Conservation (phyloP, 2,888 invertebrate species). For the Trichopoda pennipes region DNA sequence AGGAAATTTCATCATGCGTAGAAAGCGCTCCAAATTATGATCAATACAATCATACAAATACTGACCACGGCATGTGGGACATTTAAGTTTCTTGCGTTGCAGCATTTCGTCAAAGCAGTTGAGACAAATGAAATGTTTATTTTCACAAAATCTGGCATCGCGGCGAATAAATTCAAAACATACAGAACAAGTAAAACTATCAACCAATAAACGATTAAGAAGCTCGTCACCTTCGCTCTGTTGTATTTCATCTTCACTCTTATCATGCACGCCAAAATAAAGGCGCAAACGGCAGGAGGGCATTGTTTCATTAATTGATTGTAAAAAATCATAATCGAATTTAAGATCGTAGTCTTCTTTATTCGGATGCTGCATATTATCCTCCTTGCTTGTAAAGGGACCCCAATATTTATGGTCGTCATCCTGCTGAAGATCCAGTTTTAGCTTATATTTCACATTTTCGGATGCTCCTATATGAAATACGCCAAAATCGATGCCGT, state of each 20-base stretch:
- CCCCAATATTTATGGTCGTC: slow-evolving; percentile 64
- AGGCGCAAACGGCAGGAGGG: slow-evolving; percentile 62
- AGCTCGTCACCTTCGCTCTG: slow-evolving; percentile 59
- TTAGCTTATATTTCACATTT: slow-evolving; percentile 65
- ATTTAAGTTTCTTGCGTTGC: slow-evolving; percentile 50
- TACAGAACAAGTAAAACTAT: slow-evolving; percentile 69
- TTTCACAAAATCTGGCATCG: slow-evolving; percentile 71
- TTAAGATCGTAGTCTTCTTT: slow-evolving; percentile 49
- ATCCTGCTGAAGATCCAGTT: slow-evolving; percentile 67
- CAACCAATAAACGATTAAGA: slow-evolving; percentile 58
- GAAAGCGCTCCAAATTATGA: slow-evolving; percentile 63
- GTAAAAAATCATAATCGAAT: slow-evolving; percentile 52
- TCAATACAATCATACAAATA: slow-evolving; percentile 70
- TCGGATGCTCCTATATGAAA: slow-evolving; percentile 72
- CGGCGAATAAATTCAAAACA: slow-evolving; percentile 70
- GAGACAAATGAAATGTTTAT: slow-evolving; percentile 69
- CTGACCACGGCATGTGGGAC: slow-evolving; percentile 70
- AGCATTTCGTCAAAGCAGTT: slow-evolving; percentile 62
- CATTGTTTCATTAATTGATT: slow-evolving; percentile 53
- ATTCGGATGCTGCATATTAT: not conserved
- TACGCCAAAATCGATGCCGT: slow-evolving; percentile 66
- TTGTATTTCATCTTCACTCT: slow-evolving; percentile 62
- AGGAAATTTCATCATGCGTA: slow-evolving; percentile 69
- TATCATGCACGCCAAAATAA: slow-evolving; percentile 69
- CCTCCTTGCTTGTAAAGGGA: slow-evolving; percentile 23